Percentiles rank a stretch among this genome's conserved stretches.
Evolutionary conservation across 1,140 invertebrate genomes (phyloP).

Genomic region (Rhopalosiphum padi): DNA sequence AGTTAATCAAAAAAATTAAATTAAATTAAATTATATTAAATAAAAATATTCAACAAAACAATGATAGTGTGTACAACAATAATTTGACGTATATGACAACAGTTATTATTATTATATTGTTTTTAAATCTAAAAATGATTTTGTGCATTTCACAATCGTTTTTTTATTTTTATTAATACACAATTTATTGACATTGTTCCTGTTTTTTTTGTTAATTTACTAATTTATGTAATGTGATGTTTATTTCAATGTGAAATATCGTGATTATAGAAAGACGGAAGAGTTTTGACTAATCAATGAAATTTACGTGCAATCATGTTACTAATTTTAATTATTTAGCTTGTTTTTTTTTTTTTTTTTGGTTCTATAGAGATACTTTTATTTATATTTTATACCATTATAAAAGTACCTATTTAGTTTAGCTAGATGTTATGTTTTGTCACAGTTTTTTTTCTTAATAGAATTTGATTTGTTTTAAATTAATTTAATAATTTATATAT

Average conservation of each 20-base stretch:
- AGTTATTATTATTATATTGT: background rate
- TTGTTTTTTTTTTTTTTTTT: slow-evolving; percentile 33
- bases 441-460: slow-evolving; percentile 17
- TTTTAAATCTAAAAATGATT: background rate
- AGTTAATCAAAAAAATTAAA: background rate
- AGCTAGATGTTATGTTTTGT: slow-evolving; percentile 49
- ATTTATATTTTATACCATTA: slow-evolving; percentile 21
- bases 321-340: slow-evolving; percentile 43
- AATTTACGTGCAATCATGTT: slow-evolving; percentile 46
- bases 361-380: background rate
- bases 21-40: background rate
- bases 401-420: slow-evolving; percentile 42
- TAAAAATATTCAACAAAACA: background rate
- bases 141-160: background rate
- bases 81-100: background rate
- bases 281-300: slow-evolving; percentile 30
- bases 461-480: slow-evolving; percentile 33
- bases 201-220: slow-evolving; percentile 50
- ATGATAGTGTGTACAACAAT: background rate
- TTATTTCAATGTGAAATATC: slow-evolving; percentile 28
- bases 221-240: slow-evolving; percentile 52
- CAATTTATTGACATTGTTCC: slow-evolving; percentile 46
- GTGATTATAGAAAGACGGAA: slow-evolving; percentile 25
- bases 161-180: slow-evolving; percentile 18
- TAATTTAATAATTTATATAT: background rate